A percentile compares a stretch with the other conserved stretches of the same genome.
Evolutionary conservation across 2,888 invertebrate genomes (phyloP).

Genomic region (Andricus quercusramuli): DNA sequence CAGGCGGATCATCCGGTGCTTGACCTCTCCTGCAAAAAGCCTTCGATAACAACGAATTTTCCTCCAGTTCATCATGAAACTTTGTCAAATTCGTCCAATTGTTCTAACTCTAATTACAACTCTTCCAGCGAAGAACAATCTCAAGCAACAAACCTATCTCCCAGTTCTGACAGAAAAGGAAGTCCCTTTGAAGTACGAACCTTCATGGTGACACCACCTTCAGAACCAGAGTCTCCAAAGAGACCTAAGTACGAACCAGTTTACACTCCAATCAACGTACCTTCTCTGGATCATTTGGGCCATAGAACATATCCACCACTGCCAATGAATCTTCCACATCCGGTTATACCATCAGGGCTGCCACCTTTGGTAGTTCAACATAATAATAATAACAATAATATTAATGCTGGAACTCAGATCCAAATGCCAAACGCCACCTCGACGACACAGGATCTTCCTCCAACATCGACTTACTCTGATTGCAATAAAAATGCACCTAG

Average conservation of each 20-base stretch:
- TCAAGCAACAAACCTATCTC: constrained; percentile 5
- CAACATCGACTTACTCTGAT: constrained; percentile 43
- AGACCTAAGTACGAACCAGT: constrained; percentile 60
- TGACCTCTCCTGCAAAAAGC: constrained; percentile 70
- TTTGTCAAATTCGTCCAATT: constrained; percentile 27
- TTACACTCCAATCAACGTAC: constrained; percentile 49
- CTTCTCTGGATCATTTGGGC: constrained; percentile 2
- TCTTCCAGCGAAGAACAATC: constrained; percentile 14
- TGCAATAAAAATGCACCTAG: constrained; percentile 79
- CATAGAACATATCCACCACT: constrained; percentile 48
- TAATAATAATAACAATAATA: not conserved
- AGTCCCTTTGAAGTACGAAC: constrained; percentile 63
- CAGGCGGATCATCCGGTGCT: constrained; percentile 59
- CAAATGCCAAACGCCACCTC: constrained; percentile 31
- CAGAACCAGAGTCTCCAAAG: constrained; percentile 67
- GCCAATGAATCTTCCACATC: constrained; percentile 52
- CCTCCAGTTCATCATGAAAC: constrained; percentile 26
- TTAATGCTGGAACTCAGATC: not conserved
- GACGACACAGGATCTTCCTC: constrained; percentile 40
- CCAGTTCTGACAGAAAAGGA: constrained; percentile 55
- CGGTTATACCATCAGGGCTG: not conserved
- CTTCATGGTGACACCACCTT: constrained; percentile 70
- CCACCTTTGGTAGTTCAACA: not conserved
- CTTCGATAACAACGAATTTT: not conserved
- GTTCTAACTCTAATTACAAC: not conserved